A percentile compares a stretch with the other conserved stretches of the same genome.
These are phyloP conservation scores for Drosophila pseudotalamancana DNA, from an alignment of 2,888 invertebrate species.

Conservation along the genomic window DNA sequence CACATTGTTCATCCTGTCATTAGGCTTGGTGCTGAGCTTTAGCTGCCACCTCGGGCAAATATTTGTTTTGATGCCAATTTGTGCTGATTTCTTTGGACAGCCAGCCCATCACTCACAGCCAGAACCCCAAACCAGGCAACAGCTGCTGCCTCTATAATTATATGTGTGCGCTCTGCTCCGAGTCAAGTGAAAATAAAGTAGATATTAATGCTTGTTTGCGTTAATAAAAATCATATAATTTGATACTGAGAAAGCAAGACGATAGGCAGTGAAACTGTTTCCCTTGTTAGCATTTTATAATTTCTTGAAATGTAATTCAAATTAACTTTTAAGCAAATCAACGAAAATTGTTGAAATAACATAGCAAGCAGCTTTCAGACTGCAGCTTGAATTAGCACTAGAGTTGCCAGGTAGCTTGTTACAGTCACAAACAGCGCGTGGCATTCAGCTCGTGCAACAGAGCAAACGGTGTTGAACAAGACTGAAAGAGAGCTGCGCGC, in stretches of 20 bases:
- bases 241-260: slow-evolving; percentile 40
- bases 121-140: background rate
- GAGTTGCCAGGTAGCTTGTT: slow-evolving; percentile 36
- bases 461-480: slow-evolving; percentile 25
- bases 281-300: slow-evolving; percentile 4
- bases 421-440: too few species aligned
- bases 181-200: slow-evolving; percentile 63
- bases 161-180: slow-evolving; percentile 16
- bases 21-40: slow-evolving; percentile 55
- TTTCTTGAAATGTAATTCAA: background rate
- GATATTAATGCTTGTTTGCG: slow-evolving; percentile 75
- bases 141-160: slow-evolving; percentile 55
- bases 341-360: background rate
- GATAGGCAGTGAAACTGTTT: slow-evolving; percentile 1
- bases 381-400: too few species aligned
- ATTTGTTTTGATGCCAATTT: slow-evolving; percentile 79
- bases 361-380: slow-evolving; percentile 6
- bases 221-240: slow-evolving; percentile 72
- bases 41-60: slow-evolving; percentile 73
- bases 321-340: slow-evolving; percentile 1
- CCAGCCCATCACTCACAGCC: slow-evolving; percentile 42
- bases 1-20: slow-evolving; percentile 65
- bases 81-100: slow-evolving; percentile 77
- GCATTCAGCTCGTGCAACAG: slow-evolving; percentile 28
- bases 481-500: background rate